A percentile compares a stretch with the other conserved stretches of the same genome.
phyloP scores from a whole-genome alignment of 1,140 invertebrate species.

The Doryteuthis pealeii region DNA sequence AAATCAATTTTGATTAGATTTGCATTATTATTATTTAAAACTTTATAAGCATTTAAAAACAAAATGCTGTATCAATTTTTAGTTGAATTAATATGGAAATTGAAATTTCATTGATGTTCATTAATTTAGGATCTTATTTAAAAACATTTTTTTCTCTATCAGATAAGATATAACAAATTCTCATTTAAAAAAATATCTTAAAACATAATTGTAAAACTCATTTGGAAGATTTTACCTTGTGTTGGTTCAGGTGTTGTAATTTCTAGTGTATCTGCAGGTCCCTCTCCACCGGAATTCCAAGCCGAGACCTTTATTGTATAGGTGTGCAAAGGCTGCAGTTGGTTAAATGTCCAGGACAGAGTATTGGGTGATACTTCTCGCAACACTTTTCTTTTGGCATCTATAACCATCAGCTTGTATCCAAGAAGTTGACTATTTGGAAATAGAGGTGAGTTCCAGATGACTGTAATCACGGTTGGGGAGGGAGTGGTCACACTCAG shows the following conservation, averaged over 20 bases:
- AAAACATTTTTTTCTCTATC: no score
- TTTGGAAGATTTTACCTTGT: neutral
- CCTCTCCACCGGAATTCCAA: constrained; percentile 78
- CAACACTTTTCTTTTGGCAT: constrained; percentile 47
- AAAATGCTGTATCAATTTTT: no score
- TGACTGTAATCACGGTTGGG: constrained; percentile 78
- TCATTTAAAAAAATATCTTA: no score
- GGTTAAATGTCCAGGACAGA: constrained; percentile 73
- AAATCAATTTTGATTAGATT: no score
- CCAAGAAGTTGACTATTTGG: constrained; percentile 84
- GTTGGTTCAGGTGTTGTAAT: constrained; percentile 65
- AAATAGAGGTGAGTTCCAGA: constrained; percentile 83
- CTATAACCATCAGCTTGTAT: constrained; percentile 69
- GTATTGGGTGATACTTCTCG: constrained; percentile 71
- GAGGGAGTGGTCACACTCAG: constrained; percentile 75
- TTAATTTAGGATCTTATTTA: no score
- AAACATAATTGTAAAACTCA: no score
- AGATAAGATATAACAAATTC: no score
- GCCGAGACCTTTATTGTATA: constrained; percentile 79
- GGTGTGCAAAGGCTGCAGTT: constrained; percentile 72
- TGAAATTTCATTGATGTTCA: no score
- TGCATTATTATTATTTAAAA: no score
- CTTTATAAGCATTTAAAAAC: no score
- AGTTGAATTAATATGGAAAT: no score
- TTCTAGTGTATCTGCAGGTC: constrained; percentile 68